Evolutionary conservation across 1,140 invertebrate species (phyloP).

Genomic region (Meloidogyne hapla): DNA sequence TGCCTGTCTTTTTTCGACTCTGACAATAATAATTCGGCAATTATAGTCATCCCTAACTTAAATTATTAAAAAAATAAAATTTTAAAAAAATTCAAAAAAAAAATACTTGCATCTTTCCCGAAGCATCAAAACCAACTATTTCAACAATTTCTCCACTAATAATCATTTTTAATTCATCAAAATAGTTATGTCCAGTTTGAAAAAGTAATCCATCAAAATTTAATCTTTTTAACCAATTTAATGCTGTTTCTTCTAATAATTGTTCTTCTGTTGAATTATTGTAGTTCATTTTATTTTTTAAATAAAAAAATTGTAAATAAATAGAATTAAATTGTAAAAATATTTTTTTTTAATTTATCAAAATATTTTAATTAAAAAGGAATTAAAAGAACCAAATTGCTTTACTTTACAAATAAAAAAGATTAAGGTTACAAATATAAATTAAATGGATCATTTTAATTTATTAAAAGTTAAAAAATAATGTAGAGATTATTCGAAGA

Average conservation of each 20-base stretch:
- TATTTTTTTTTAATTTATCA: too few species aligned
- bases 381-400: too few species aligned
- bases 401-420: too few species aligned
- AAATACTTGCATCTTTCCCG: conserved; percentile 26
- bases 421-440: too few species aligned
- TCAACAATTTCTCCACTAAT: conserved; percentile 5
- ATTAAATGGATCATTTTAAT: too few species aligned
- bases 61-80: neutral
- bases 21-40: conserved; percentile 23
- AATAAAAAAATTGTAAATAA: too few species aligned
- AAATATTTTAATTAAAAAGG: too few species aligned
- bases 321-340: too few species aligned
- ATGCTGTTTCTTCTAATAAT: conserved; percentile 12
- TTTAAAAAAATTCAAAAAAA: too few species aligned
- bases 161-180: conserved; percentile 2
- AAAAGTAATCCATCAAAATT: neutral
- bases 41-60: conserved; percentile 22
- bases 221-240: conserved; percentile 11
- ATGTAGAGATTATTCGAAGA: too few species aligned
- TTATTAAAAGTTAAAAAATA: too few species aligned
- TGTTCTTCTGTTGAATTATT: neutral
- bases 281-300: too few species aligned
- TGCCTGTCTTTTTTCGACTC: neutral
- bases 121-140: conserved; percentile 16
- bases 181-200: conserved; percentile 8